Percentiles rank a stretch among this genome's conserved stretches.
phyloP scores from a whole-genome alignment of 2,888 invertebrate species.

The Cataglyphis livida region DNA sequence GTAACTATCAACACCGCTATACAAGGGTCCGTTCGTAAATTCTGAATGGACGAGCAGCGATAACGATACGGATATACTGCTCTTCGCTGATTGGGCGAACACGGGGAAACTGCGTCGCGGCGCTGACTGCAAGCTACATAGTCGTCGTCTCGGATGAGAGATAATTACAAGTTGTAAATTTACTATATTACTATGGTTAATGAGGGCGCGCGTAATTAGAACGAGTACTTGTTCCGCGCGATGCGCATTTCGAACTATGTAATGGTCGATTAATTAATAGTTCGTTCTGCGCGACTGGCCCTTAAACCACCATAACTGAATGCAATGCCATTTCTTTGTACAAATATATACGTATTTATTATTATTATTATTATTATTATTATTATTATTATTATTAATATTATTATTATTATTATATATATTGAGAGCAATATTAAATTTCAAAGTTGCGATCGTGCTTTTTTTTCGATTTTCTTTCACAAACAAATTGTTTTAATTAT shows the following conservation, averaged over 20 bases:
- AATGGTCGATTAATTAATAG: slow-evolving; percentile 56
- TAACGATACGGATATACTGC: slow-evolving; percentile 54
- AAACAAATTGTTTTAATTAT: background rate
- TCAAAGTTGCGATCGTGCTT: background rate
- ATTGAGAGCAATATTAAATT: background rate
- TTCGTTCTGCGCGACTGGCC: background rate
- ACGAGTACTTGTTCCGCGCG: slow-evolving; percentile 46
- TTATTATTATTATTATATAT: background rate
- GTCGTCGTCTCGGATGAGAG: slow-evolving; percentile 43
- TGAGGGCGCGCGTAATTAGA: slow-evolving; percentile 55
- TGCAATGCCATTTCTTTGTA: slow-evolving; percentile 9
- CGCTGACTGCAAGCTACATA: slow-evolving; percentile 22
- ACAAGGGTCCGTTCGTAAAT: slow-evolving; percentile 75
- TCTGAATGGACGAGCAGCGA: slow-evolving; percentile 61
- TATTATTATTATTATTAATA: background rate
- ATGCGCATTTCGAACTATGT: slow-evolving; percentile 48
- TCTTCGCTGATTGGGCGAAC: slow-evolving; percentile 50
- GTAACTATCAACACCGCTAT: slow-evolving; percentile 77
- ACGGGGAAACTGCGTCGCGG: slow-evolving; percentile 45
- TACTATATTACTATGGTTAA: slow-evolving; percentile 55
- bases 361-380: background rate
- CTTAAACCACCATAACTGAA: slow-evolving; percentile 3
- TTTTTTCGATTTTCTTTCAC: background rate
- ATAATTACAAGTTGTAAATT: slow-evolving; percentile 57
- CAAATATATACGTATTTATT: background rate